These are phyloP conservation scores for Pseudois nayaur DNA, from an alignment of 2,113 vertebrate genomes.

Conservation along the genomic window DNA sequence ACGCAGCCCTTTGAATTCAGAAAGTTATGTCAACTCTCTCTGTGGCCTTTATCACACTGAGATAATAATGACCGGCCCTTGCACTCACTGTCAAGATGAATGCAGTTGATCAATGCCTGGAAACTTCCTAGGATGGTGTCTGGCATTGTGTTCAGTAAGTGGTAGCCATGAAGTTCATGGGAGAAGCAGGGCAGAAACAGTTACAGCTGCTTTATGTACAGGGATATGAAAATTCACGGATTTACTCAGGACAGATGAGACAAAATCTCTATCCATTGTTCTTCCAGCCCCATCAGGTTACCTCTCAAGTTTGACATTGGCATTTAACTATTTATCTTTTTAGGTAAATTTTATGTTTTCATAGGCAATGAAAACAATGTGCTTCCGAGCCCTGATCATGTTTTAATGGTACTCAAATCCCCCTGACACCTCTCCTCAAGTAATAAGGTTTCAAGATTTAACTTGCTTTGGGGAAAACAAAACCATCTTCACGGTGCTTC, in stretches of 20 bases:
- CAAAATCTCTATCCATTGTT: background rate
- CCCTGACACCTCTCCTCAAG: background rate
- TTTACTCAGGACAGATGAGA: background rate
- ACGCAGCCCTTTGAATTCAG: background rate
- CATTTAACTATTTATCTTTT: background rate
- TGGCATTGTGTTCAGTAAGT: rapidly evolving
- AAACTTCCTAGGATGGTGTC: background rate
- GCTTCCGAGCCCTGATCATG: background rate
- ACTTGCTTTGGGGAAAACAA: background rate
- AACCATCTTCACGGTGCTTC: background rate
- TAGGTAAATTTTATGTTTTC: background rate
- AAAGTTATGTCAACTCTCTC: background rate
- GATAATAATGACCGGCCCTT: no score
- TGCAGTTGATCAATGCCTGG: rapidly evolving
- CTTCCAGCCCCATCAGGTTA: background rate
- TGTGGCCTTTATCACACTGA: background rate
- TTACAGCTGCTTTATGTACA: rapidly evolving
- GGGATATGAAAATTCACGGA: background rate
- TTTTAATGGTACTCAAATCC: conserved; percentile 1
- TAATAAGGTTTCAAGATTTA: background rate
- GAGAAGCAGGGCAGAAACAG: background rate
- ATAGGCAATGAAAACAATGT: background rate
- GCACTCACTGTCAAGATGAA: background rate
- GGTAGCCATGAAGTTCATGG: rapidly evolving
- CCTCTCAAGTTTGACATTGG: background rate